Conservation (phyloP, 2,888 invertebrate genomes). For the Eupithecia vulgata region DNA sequence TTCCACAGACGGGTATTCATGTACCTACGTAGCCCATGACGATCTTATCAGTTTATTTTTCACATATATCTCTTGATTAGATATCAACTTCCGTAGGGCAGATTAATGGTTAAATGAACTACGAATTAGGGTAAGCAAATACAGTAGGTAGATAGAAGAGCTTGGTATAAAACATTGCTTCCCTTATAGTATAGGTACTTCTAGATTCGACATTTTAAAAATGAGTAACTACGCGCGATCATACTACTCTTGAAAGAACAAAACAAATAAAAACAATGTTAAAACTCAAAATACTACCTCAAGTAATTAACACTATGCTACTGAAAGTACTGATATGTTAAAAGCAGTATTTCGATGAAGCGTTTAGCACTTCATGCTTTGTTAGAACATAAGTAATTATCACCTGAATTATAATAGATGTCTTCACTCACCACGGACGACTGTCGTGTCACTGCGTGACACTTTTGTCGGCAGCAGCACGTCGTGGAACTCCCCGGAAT, state of each 20-base stretch:
- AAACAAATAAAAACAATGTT: background rate
- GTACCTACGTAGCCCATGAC: background rate
- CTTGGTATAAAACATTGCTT: background rate
- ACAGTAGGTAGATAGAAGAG: background rate
- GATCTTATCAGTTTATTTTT: constrained; percentile 1
- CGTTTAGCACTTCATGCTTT: constrained; percentile 72
- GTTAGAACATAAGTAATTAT: constrained; percentile 77
- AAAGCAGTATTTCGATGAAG: constrained; percentile 49
- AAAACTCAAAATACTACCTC: background rate
- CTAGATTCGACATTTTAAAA: background rate
- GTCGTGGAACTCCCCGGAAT: constrained; percentile 84
- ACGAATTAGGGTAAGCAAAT: background rate
- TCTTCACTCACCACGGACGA: constrained; percentile 84
- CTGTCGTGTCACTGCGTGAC: constrained; percentile 72
- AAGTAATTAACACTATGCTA: constrained; percentile 3
- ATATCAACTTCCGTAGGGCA: background rate
- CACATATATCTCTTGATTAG: constrained; percentile 1
- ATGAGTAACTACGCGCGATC: background rate
- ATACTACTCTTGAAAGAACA: background rate
- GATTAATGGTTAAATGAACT: background rate
- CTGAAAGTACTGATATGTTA: constrained; percentile 1
- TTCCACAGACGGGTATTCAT: no score
- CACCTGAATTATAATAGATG: constrained; percentile 82
- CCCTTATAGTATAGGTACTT: background rate
- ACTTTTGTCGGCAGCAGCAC: constrained; percentile 76